Percentiles rank a stretch among this genome's conserved stretches.
Conservation (phyloP, 2,888 invertebrate species). For the Colletes collaris region DNA sequence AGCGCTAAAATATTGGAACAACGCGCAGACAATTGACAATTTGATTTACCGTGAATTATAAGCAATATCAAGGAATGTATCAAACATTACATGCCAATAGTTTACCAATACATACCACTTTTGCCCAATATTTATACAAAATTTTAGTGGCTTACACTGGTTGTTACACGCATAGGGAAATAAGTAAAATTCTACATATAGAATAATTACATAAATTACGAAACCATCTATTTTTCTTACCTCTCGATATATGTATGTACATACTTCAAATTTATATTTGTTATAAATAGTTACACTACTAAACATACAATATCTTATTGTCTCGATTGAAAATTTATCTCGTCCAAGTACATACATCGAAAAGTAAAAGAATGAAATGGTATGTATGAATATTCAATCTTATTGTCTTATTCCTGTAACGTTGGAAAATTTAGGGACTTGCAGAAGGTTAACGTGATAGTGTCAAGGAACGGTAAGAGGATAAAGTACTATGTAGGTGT, state of each 20-base stretch:
- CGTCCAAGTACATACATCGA: too few species aligned
- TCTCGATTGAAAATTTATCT: too few species aligned
- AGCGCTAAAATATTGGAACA: too few species aligned
- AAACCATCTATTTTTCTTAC: background rate
- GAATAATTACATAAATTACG: too few species aligned
- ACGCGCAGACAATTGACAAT: too few species aligned
- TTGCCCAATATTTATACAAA: background rate
- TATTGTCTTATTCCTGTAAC: background rate
- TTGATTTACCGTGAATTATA: too few species aligned
- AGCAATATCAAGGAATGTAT: too few species aligned
- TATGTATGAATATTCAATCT: background rate
- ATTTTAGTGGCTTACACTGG: background rate
- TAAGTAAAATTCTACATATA: background rate
- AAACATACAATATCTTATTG: background rate
- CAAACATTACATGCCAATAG: too few species aligned
- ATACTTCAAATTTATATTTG: background rate
- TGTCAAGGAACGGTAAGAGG: conserved; percentile 3
- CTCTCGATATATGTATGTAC: background rate
- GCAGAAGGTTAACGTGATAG: background rate
- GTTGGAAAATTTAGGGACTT: background rate
- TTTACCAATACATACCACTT: too few species aligned
- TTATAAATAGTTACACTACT: background rate
- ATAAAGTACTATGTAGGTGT: conserved; percentile 6
- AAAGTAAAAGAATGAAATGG: background rate
- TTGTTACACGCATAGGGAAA: background rate